Conservation (phyloP, 2,888 invertebrate genomes). For the Drosophila anomalipes region DNA sequence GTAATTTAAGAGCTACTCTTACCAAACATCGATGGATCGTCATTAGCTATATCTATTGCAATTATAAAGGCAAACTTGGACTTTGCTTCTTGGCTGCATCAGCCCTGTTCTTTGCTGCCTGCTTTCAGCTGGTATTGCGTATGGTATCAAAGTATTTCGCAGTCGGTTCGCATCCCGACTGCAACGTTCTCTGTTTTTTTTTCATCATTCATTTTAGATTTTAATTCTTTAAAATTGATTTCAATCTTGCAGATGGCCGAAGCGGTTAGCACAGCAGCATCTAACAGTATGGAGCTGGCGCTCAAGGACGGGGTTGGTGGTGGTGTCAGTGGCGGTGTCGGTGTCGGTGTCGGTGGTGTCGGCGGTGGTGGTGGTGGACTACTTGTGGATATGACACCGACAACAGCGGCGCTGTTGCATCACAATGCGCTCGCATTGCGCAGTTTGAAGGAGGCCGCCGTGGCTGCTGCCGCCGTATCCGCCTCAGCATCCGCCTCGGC, state of each 20-base stretch:
- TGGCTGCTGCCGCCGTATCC: slow-evolving; percentile 25
- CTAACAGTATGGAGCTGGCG: slow-evolving; percentile 81
- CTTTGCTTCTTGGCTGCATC: no score
- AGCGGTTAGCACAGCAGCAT: slow-evolving; percentile 76
- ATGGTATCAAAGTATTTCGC: no score
- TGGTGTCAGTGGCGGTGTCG: slow-evolving; percentile 37
- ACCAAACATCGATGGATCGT: no score
- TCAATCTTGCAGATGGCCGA: slow-evolving; percentile 81
- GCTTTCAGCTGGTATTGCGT: no score
- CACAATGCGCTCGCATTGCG: slow-evolving; percentile 79
- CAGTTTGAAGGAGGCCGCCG: slow-evolving; percentile 77
- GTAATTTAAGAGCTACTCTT: no score
- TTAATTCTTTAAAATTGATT: neutral
- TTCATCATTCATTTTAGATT: neutral
- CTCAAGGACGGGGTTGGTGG: slow-evolving; percentile 67
- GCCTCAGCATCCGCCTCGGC: slow-evolving; percentile 60
- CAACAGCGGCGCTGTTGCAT: slow-evolving; percentile 78
- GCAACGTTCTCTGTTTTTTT: no score
- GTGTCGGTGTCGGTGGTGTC: slow-evolving; percentile 29
- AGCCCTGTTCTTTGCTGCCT: no score
- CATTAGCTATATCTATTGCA: no score
- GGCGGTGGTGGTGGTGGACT: slow-evolving; percentile 51
- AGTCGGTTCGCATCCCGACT: no score
- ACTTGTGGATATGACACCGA: slow-evolving; percentile 82
- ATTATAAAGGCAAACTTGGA: no score